Conservation (phyloP, 2,888 invertebrate genomes). For the Cheilosia grossa region DNA sequence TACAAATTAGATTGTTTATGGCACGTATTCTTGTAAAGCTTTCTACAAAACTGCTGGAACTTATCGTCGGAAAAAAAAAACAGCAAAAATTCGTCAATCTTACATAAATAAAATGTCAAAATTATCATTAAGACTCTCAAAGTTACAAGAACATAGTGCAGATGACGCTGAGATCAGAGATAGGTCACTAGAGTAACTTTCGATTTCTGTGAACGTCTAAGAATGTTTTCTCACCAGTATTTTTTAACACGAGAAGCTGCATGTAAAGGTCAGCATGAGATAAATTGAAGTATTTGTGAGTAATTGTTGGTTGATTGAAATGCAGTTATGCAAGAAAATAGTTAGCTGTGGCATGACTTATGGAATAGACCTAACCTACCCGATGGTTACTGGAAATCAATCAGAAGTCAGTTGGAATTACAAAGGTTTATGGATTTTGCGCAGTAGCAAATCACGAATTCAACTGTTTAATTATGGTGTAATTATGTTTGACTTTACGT, state of each 20-base stretch:
- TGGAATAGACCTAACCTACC: not conserved
- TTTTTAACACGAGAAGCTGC: not conserved
- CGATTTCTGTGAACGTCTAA: slow-evolving; percentile 11
- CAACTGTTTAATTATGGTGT: too few relatives aligned
- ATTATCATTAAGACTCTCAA: not conserved
- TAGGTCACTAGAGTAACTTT: slow-evolving; percentile 41
- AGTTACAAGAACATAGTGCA: not conserved
- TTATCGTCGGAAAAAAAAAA: too few relatives aligned
- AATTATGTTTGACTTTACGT: too few relatives aligned
- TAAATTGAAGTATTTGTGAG: not conserved
- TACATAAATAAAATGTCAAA: not conserved
- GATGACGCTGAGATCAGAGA: slow-evolving; percentile 11
- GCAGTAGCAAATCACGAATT: too few relatives aligned
- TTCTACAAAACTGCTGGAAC: too few relatives aligned
- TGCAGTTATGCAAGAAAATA: not conserved
- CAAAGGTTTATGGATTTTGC: not conserved
- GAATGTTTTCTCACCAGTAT: not conserved
- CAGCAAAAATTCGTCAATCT: too few relatives aligned
- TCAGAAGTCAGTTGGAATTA: not conserved
- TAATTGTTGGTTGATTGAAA: not conserved
- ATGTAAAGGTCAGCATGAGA: slow-evolving; percentile 27
- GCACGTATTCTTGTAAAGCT: too few relatives aligned
- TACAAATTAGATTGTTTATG: too few relatives aligned
- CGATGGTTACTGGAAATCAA: not conserved
- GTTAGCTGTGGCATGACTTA: not conserved